These are phyloP conservation scores for Scolopax rusticola DNA, from an alignment of 2,797 vertebrate genomes.

Conservation along the genomic window DNA sequence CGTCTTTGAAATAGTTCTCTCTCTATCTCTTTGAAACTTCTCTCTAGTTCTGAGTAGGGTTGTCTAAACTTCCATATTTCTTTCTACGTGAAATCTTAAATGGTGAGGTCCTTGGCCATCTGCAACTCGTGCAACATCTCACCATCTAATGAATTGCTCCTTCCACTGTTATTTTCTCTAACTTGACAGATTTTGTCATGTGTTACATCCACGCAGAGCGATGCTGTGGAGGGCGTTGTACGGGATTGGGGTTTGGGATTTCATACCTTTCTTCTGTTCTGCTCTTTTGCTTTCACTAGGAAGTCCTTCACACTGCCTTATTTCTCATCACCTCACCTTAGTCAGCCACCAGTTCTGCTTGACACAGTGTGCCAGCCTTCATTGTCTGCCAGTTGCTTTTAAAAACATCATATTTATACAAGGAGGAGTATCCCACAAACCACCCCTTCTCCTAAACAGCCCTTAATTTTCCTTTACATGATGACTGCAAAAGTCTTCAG, in stretches of 20 bases:
- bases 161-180: neutral
- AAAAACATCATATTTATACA: neutral
- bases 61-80: neutral
- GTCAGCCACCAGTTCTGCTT: neutral
- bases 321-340: neutral
- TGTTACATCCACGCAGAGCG: rapidly evolving
- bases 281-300: neutral
- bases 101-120: neutral
- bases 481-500: neutral
- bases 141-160: neutral
- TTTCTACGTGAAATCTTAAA: neutral
- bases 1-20: neutral
- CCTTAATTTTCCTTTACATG: neutral
- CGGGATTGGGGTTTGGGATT: neutral
- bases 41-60: neutral
- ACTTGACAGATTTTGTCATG: neutral
- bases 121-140: neutral
- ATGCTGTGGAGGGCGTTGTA: neutral
- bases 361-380: neutral
- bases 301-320: neutral
- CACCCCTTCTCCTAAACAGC: neutral
- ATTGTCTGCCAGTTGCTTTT: neutral
- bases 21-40: neutral
- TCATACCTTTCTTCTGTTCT: neutral
- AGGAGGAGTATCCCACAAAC: neutral